These are phyloP conservation scores for Diaphora mendica DNA, from an alignment of 2,888 invertebrate species.

Conservation along the genomic window DNA sequence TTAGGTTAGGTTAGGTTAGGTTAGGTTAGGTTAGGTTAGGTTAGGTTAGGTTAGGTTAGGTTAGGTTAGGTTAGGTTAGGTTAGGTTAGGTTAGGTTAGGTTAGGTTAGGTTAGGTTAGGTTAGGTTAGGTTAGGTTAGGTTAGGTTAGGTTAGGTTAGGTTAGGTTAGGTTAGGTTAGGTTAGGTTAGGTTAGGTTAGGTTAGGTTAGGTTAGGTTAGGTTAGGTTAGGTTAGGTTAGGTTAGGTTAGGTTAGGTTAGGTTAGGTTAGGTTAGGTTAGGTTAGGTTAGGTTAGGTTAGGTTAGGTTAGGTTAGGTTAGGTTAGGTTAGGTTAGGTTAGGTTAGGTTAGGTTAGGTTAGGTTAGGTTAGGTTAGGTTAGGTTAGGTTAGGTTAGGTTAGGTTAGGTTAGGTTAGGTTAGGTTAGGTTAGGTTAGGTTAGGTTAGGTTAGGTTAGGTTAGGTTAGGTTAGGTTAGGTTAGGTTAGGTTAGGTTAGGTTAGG, in stretches of 20 bases:
- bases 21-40: slow-evolving; percentile 19
- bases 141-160: slow-evolving; percentile 14
- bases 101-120: slow-evolving; percentile 19
- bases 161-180: slow-evolving; percentile 16
- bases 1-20: slow-evolving; percentile 19
- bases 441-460: slow-evolving; percentile 13
- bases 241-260: slow-evolving; percentile 18
- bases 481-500: slow-evolving; percentile 23
- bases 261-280: slow-evolving; percentile 12
- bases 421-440: slow-evolving; percentile 6
- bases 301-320: slow-evolving; percentile 15
- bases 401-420: slow-evolving; percentile 8
- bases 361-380: slow-evolving; percentile 16
- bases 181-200: slow-evolving; percentile 19
- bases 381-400: slow-evolving; percentile 15
- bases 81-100: slow-evolving; percentile 19
- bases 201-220: slow-evolving; percentile 19
- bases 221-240: slow-evolving; percentile 19
- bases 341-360: slow-evolving; percentile 16
- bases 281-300: no score
- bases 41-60: slow-evolving; percentile 24
- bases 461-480: slow-evolving; percentile 20
- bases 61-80: slow-evolving; percentile 25
- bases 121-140: no score
- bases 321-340: slow-evolving; percentile 15